Evolutionary conservation across 2,113 vertebrate genomes (phyloP).

Genomic region (Podarcis raffonei): DNA sequence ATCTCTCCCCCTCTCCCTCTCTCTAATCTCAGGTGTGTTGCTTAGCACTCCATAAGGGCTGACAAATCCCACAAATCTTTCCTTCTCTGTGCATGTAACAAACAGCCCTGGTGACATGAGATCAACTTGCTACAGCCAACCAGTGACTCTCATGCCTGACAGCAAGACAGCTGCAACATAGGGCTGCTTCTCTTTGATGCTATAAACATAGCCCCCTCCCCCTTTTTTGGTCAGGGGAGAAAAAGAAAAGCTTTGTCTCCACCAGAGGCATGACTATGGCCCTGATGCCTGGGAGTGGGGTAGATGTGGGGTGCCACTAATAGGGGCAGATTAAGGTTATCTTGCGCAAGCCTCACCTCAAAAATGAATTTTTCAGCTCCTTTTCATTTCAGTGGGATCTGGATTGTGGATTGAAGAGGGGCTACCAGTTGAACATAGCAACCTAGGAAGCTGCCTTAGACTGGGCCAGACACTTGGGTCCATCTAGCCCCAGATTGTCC

Average conservation of each 20-base stretch:
- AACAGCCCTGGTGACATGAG: neutral
- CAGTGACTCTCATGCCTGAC: neutral
- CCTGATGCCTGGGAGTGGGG: too few species aligned
- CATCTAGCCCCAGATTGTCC: too few species aligned
- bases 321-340: too few species aligned
- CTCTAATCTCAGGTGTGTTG: neutral
- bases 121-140: neutral
- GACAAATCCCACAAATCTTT: neutral
- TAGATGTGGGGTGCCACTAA: too few species aligned
- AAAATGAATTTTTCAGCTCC: neutral
- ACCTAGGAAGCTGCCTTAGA: too few species aligned
- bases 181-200: neutral
- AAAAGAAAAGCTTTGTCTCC: neutral
- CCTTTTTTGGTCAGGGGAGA: too few species aligned
- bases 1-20: neutral
- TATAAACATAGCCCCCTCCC: too few species aligned
- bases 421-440: neutral
- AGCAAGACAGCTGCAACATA: neutral
- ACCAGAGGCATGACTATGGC: too few species aligned
- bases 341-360: too few species aligned
- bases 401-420: neutral
- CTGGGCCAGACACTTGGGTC: too few species aligned
- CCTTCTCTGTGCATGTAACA: neutral
- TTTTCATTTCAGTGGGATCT: neutral
- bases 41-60: slow-evolving; percentile 9